phyloP scores from a whole-genome alignment of 2,888 invertebrate species.

The Caenorhabditis sp. region DNA sequence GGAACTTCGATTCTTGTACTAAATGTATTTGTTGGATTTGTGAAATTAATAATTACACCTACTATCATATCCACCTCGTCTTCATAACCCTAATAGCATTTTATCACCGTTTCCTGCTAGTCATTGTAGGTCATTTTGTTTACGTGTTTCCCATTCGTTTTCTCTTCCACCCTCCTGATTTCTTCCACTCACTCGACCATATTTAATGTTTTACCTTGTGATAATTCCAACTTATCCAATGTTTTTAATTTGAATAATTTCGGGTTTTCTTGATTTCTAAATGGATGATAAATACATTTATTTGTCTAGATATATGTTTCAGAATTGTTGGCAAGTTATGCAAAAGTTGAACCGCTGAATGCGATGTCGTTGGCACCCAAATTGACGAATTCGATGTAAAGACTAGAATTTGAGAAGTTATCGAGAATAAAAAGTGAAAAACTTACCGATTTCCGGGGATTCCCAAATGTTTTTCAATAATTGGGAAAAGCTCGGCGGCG shows the following conservation, averaged over 20 bases:
- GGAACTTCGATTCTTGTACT: conserved; percentile 46
- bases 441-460: conserved; percentile 46
- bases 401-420: conserved; percentile 25
- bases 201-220: neutral
- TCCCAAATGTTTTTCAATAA: conserved; percentile 49
- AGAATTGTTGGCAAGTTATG: conserved; percentile 16
- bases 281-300: neutral
- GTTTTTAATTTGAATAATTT: conserved; percentile 11
- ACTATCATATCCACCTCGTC: neutral
- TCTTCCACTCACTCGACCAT: conserved; percentile 1
- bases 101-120: neutral
- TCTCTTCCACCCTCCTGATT: neutral
- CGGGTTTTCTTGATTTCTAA: conserved; percentile 4
- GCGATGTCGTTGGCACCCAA: conserved; percentile 47
- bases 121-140: neutral
- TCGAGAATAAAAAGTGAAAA: neutral
- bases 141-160: conserved; percentile 6
- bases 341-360: conserved; percentile 51
- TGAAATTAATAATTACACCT: conserved; percentile 22
- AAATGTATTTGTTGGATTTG: conserved; percentile 54
- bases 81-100: neutral
- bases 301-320: neutral
- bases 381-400: conserved; percentile 56
- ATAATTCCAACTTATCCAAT: neutral
- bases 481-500: conserved; percentile 42